Evolutionary conservation across 2,888 invertebrate species (phyloP), one percentile per base, ranked within the genome.

Genomic region (Lithophane socia): DNA sequence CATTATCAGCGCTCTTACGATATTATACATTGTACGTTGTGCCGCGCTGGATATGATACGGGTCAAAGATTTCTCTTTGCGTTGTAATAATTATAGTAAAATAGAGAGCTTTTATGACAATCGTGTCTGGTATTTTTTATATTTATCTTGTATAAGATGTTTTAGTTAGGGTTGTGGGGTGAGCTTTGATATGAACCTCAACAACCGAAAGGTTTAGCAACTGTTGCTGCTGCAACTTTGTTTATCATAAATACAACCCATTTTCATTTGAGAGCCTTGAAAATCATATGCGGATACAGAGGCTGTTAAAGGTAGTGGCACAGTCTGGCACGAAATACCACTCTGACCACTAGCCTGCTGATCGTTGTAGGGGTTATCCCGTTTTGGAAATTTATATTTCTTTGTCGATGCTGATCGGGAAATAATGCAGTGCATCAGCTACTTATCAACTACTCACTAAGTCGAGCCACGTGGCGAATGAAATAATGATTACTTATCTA

Each of bases 1-100:
- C 91, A 91, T 92, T 92, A 92, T 91, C 87, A 87, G 83, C 75
- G 83, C 84, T 89, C 83, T 85, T 88, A 89, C 82, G 76, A 88
- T 87, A 86, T 89, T 87, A 84, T 82, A 84, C 86, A 80, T 78
- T 87, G 82, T 84, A 85, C 56, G 60, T 72, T 85, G 83, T 83
- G 85, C 78, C 49, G 79, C 72, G 73, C 67, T 83, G 82, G 78
- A 71, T 83, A 88, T 90, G 89, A 89, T 91, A 90, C 89, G 87
- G 91, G 91, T 92, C 90, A 88, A 84, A 90, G 83, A 88, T 89
- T 88, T 89, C 87, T 88, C 87, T 87, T 82, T 82, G 82, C 84
- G 76, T 81, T 75, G 73, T 82, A 75, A 71, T 75, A 75, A 71
- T 75, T 77, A 78, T 81, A 64, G 60, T 71, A 80, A 72, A 37